A percentile compares a stretch with the other conserved stretches of the same genome.
Evolutionary conservation across 2,888 invertebrate species (phyloP).

Genomic region (Listrodromus nycthemerus): DNA sequence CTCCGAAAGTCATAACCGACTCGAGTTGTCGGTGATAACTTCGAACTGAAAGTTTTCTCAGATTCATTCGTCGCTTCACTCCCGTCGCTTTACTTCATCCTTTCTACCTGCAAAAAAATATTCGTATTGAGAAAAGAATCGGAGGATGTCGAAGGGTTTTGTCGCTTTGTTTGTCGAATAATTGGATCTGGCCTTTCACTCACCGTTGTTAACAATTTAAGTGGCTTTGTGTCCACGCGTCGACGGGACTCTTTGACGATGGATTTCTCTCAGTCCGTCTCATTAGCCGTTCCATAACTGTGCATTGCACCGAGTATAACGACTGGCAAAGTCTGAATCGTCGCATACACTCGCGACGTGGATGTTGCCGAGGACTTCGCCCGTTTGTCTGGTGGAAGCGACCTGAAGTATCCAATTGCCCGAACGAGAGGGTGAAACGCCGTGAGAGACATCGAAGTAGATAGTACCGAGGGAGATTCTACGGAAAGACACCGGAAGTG

Average conservation of each 20-base stretch:
- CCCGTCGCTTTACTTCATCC: no score
- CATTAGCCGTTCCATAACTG: background rate
- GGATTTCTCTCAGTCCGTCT: background rate
- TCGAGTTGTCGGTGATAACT: background rate
- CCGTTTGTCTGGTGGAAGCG: conserved; percentile 2
- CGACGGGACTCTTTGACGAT: background rate
- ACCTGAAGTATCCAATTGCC: conserved; percentile 10
- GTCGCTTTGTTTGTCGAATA: no score
- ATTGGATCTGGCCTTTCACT: no score
- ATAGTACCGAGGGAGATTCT: conserved; percentile 5
- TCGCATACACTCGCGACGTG: background rate
- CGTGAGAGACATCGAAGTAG: background rate
- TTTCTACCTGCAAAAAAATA: no score
- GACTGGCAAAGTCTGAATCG: background rate
- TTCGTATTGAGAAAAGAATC: no score
- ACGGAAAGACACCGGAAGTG: background rate
- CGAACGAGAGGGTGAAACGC: conserved; percentile 5
- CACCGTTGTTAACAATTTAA: no score
- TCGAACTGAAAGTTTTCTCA: background rate
- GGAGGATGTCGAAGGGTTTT: no score
- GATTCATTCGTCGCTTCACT: no score
- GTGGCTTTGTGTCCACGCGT: no score
- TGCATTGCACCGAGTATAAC: background rate
- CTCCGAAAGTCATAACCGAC: no score
- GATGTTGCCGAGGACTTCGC: conserved; percentile 7